A percentile compares a stretch with the other conserved stretches of the same genome.
phyloP scores from a whole-genome alignment of 1,140 invertebrate genomes.

The Hesperophylax magnus region DNA sequence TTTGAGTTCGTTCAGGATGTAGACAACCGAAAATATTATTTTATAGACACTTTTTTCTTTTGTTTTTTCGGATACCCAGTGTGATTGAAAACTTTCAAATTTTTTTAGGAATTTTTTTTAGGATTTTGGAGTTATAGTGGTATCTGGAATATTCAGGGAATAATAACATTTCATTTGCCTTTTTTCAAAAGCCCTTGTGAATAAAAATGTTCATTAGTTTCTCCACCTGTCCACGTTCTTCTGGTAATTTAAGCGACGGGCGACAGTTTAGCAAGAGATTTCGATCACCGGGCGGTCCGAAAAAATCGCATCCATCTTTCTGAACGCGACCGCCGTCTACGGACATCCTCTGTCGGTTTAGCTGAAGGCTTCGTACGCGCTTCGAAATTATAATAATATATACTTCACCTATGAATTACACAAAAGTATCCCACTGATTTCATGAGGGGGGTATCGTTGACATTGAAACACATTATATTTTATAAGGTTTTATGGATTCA shows the following conservation, averaged over 20 bases:
- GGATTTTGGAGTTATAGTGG: too few species aligned
- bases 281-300: conserved; percentile 50
- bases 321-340: too few species aligned
- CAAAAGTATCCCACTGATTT: conserved; percentile 13
- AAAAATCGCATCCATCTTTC: conserved; percentile 31
- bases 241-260: conserved; percentile 22
- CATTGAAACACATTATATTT: background rate
- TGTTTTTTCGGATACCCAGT: too few species aligned
- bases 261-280: conserved; percentile 44
- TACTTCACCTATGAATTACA: conserved; percentile 17
- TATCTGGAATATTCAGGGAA: too few species aligned
- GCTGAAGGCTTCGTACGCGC: too few species aligned
- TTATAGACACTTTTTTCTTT: too few species aligned
- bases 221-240: conserved; percentile 10
- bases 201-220: conserved; percentile 15
- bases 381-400: too few species aligned
- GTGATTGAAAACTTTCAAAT: too few species aligned
- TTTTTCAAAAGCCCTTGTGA: background rate
- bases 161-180: background rate
- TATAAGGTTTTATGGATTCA: background rate
- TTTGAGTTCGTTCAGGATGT: background rate
- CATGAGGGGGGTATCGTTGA: background rate
- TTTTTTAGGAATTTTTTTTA: too few species aligned
- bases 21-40: too few species aligned
- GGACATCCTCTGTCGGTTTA: too few species aligned